phyloP scores from a whole-genome alignment of 2,797 vertebrate species.

The Falco naumanni region DNA sequence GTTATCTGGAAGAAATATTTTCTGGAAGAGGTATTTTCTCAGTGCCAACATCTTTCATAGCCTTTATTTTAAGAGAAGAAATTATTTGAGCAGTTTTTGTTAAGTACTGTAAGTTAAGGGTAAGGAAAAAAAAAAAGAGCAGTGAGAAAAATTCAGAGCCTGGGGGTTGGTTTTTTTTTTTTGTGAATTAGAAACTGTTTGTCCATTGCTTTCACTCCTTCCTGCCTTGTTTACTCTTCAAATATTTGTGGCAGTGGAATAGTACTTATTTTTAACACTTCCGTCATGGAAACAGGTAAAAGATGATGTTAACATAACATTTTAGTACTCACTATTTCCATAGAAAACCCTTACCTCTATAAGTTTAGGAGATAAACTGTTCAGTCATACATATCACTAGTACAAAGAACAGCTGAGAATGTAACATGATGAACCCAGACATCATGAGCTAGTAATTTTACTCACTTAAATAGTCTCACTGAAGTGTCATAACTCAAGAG shows the following conservation, averaged over 20 bases:
- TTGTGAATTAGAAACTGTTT: background rate
- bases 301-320: background rate
- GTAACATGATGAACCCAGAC: background rate
- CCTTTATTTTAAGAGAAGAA: background rate
- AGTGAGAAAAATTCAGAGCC: background rate
- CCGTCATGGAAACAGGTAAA: background rate
- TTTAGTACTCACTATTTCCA: background rate
- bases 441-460: rapidly evolving
- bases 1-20: background rate
- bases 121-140: background rate
- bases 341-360: background rate
- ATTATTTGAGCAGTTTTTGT: background rate
- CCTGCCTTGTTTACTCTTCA: background rate
- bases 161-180: too few relatives aligned
- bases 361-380: background rate
- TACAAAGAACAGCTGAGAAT: background rate
- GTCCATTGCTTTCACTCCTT: background rate
- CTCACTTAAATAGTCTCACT: background rate
- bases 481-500: background rate
- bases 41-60: background rate
- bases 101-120: background rate
- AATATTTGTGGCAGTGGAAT: background rate
- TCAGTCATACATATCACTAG: background rate
- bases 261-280: background rate
- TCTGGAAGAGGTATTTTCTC: background rate